These are phyloP conservation scores for Anthopleura xanthogrammica DNA, from an alignment of 92 coral and sea anemone genomes.

Conservation along the genomic window DNA sequence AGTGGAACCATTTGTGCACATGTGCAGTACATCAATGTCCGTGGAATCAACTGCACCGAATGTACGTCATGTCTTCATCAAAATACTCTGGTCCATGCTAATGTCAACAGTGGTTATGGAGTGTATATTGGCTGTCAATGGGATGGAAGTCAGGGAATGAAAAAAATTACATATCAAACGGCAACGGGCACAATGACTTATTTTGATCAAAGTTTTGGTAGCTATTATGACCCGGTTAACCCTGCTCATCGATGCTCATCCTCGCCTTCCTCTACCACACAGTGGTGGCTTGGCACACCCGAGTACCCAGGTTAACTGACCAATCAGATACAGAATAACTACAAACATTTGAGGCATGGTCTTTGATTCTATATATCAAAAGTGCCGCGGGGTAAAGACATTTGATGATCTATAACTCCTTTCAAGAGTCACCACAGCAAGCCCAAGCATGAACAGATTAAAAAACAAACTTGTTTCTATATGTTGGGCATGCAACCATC, in stretches of 20 bases:
- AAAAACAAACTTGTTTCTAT: too few species aligned
- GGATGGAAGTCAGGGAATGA: conserved; percentile 4
- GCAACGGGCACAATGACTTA: background rate
- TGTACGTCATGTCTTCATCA: conserved; percentile 14
- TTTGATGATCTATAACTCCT: too few species aligned
- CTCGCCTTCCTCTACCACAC: conserved; percentile 23
- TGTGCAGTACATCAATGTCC: conserved; percentile 9
- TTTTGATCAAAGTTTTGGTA: conserved; percentile 11
- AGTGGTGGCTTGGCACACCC: conserved; percentile 32
- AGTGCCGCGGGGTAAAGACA: too few species aligned
- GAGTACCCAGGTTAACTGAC: background rate
- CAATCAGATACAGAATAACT: too few species aligned
- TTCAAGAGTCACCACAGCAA: too few species aligned
- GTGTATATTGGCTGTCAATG: background rate
- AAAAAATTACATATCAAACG: background rate
- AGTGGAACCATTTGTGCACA: conserved; percentile 5
- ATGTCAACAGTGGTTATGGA: conserved; percentile 4
- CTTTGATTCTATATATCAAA: background rate
- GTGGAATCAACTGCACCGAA: conserved; percentile 9
- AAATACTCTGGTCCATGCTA: background rate
- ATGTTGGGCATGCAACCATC: too few species aligned
- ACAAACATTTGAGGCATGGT: background rate
- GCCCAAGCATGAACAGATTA: too few species aligned
- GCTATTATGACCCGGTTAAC: conserved; percentile 9
- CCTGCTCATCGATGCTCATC: conserved; percentile 26